Evolutionary conservation across 2,888 invertebrate species (phyloP).

Genomic region (Steinernema scapterisci): DNA sequence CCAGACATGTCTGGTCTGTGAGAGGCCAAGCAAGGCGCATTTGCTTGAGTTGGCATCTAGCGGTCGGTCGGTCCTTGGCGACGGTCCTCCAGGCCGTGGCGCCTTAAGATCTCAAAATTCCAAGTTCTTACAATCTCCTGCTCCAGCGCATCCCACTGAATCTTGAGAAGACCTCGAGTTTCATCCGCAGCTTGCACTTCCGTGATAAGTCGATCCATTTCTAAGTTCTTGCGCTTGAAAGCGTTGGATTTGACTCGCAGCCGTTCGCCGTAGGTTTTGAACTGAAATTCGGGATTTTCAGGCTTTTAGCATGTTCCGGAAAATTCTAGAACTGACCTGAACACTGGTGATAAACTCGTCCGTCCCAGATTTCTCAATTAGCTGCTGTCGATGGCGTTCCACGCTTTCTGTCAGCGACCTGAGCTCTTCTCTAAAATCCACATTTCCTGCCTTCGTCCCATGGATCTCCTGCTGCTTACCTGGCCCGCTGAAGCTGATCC

Average conservation of each 20-base stretch:
- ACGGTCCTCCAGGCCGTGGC: too few species aligned
- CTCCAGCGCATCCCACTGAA: constrained; percentile 70
- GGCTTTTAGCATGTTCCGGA: not conserved
- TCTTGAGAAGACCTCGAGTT: constrained; percentile 77
- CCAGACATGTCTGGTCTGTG: too few species aligned
- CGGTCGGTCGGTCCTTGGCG: too few species aligned
- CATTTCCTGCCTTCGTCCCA: constrained; percentile 24
- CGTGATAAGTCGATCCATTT: constrained; percentile 77
- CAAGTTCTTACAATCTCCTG: constrained; percentile 72
- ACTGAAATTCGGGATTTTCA: constrained; percentile 69
- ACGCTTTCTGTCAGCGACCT: constrained; percentile 70
- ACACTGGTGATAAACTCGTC: constrained; percentile 51
- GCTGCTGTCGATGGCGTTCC: constrained; percentile 41
- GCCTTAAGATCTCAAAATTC: too few species aligned
- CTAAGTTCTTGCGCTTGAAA: constrained; percentile 81
- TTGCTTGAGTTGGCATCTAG: too few species aligned
- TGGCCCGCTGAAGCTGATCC: constrained; percentile 76
- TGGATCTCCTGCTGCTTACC: constrained; percentile 69
- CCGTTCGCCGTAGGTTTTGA: constrained; percentile 82
- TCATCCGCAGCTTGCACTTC: constrained; percentile 80
- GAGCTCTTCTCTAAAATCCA: constrained; percentile 74
- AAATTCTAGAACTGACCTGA: constrained; percentile 41
- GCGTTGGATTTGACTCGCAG: constrained; percentile 80
- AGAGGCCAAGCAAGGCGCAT: too few species aligned
- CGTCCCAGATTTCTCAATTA: constrained; percentile 42